Conservation (phyloP, 2,113 vertebrate genomes). For the Pterophyllum scalare region DNA sequence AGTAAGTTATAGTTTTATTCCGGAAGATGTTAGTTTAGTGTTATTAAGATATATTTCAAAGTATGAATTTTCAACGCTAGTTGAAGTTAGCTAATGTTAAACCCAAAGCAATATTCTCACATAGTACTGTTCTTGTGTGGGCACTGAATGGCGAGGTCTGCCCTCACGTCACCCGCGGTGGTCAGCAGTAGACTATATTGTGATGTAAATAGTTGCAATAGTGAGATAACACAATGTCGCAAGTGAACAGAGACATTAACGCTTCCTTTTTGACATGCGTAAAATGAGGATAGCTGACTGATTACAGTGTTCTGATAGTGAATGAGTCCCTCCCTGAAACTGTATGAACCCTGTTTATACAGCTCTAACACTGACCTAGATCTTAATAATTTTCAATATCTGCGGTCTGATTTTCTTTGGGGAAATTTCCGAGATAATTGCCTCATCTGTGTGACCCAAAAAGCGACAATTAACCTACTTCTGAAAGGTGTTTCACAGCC, state of each 20-base stretch:
- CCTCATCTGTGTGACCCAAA: slow-evolving; percentile 41
- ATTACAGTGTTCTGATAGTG: not conserved
- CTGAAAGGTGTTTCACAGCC: not conserved
- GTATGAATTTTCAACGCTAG: not conserved
- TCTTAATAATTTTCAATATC: slow-evolving; percentile 24
- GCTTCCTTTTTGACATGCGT: not conserved
- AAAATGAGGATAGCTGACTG: not conserved
- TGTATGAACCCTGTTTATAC: not conserved
- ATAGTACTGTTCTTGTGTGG: not conserved
- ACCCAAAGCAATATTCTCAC: not conserved
- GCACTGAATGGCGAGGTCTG: not conserved
- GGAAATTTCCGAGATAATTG: slow-evolving; percentile 62
- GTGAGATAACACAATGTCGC: not conserved
- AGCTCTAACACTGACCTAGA: slow-evolving; percentile 28
- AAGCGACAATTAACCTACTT: slow-evolving; percentile 52
- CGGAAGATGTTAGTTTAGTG: fast-evolving
- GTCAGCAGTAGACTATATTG: not conserved
- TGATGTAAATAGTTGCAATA: not conserved
- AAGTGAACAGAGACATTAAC: not conserved
- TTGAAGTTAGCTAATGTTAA: not conserved
- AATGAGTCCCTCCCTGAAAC: not conserved
- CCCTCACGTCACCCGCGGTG: not conserved
- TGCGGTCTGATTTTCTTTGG: slow-evolving; percentile 47
- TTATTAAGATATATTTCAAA: not conserved
- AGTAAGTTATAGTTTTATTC: not conserved